Evolutionary conservation across 2,797 vertebrate genomes (phyloP).

Genomic region (Salarias fasciatus): DNA sequence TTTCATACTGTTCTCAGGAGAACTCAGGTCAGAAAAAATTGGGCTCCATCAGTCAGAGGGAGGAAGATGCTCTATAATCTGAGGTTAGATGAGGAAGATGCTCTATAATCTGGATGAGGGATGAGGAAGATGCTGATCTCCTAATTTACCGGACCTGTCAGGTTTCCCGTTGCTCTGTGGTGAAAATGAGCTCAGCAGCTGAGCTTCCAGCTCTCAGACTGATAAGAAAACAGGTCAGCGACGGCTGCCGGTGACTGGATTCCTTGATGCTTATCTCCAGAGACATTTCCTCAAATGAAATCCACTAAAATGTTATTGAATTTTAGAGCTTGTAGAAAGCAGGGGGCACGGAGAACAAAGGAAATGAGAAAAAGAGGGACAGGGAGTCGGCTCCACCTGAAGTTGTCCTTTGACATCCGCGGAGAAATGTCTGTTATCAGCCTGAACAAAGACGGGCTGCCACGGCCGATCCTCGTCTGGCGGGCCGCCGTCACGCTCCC

Average conservation of each 20-base stretch:
- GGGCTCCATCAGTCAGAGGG: no score
- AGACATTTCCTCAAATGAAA: slow-evolving; percentile 14
- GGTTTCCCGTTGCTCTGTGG: no score
- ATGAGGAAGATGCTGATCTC: no score
- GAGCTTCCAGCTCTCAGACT: neutral
- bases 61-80: no score
- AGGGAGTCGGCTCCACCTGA: slow-evolving; percentile 41
- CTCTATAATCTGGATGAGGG: no score
- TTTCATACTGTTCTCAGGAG: no score
- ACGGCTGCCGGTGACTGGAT: slow-evolving; percentile 1
- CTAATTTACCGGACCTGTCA: slow-evolving; percentile 3
- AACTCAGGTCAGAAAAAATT: no score
- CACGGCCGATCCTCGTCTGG: slow-evolving; percentile 48
- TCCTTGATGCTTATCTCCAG: slow-evolving; percentile 25
- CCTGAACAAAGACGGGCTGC: slow-evolving; percentile 59
- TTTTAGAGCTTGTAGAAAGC: slow-evolving; percentile 11
- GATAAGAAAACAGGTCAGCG: slow-evolving; percentile 3
- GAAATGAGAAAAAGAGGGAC: slow-evolving; percentile 32
- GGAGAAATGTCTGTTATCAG: slow-evolving; percentile 48
- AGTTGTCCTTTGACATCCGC: slow-evolving; percentile 53
- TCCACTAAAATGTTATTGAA: slow-evolving; percentile 20
- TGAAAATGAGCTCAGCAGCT: neutral
- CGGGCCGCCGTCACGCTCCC: slow-evolving; percentile 33
- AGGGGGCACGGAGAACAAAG: slow-evolving; percentile 13
- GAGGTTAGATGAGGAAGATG: no score